Evolutionary conservation across 2,113 vertebrate genomes (phyloP).

Genomic region (Etia nguti): DNA sequence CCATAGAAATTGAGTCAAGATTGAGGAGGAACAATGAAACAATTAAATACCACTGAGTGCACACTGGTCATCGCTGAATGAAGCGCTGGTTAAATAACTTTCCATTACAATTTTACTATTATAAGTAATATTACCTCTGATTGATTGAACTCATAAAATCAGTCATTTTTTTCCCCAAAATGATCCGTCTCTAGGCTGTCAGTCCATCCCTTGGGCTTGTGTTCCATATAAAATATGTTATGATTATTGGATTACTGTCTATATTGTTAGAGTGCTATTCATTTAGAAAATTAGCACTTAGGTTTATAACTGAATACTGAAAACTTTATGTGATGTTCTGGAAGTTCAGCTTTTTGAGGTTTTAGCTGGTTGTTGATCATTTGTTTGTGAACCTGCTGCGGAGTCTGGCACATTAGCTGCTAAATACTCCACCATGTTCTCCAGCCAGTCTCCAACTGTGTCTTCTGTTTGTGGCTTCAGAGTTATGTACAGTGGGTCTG

Average conservation of each 20-base stretch:
- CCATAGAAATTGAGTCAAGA: not conserved
- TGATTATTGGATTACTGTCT: not conserved
- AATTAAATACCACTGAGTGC: not conserved
- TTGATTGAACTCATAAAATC: not conserved
- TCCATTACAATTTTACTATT: not conserved
- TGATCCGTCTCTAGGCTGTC: not conserved
- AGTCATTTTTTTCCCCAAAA: not conserved
- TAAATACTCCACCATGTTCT: not conserved
- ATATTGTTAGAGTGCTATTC: not conserved
- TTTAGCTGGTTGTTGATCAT: not conserved
- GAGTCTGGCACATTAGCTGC: not conserved
- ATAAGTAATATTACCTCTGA: not conserved
- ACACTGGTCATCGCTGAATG: not conserved
- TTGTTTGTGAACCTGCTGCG: not conserved
- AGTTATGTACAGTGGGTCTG: not conserved
- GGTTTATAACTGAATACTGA: not conserved
- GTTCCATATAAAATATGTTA: not conserved
- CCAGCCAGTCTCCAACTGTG: not conserved
- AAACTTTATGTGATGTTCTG: not conserved
- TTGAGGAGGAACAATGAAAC: not conserved
- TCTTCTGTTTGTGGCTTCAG: not conserved
- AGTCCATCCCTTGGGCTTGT: not conserved
- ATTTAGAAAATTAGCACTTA: not conserved
- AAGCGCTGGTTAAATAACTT: not conserved
- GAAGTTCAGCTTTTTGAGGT: not conserved